Evolutionary conservation across 2,888 invertebrate species (phyloP).

Genomic region (Arrhopalites spinosus): DNA sequence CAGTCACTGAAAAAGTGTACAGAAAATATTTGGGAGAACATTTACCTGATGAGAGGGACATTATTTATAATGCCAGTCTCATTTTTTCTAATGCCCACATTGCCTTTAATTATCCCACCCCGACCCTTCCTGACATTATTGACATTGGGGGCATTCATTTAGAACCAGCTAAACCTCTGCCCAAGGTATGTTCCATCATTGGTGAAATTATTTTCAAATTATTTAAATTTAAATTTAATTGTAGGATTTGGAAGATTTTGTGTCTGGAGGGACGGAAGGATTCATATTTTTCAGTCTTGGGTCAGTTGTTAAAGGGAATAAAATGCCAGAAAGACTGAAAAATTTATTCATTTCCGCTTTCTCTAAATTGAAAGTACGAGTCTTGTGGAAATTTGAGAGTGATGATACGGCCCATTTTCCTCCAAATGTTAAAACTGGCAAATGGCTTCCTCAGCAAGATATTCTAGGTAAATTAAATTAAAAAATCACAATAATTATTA

Average conservation of each 20-base stretch:
- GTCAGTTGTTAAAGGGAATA: slow-evolving; percentile 77
- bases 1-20: slow-evolving; percentile 7
- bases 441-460: slow-evolving; percentile 71
- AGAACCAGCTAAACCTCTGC: slow-evolving; percentile 47
- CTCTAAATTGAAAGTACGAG: slow-evolving; percentile 75
- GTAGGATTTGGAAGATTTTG: background rate
- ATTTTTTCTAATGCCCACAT: slow-evolving; percentile 54
- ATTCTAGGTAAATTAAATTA: slow-evolving; percentile 66
- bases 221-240: slow-evolving; percentile 78
- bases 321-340: slow-evolving; percentile 69
- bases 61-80: slow-evolving; percentile 50
- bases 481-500: background rate
- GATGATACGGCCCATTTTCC: slow-evolving; percentile 66
- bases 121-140: slow-evolving; percentile 53
- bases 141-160: slow-evolving; percentile 57
- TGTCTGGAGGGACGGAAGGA: background rate
- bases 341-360: slow-evolving; percentile 72
- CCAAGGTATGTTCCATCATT: slow-evolving; percentile 60
- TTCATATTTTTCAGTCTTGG: slow-evolving; percentile 66
- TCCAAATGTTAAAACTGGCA: slow-evolving; percentile 63
- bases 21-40: slow-evolving; percentile 57
- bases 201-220: slow-evolving; percentile 73
- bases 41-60: slow-evolving; percentile 46
- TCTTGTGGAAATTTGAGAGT: slow-evolving; percentile 76
- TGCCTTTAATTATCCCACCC: slow-evolving; percentile 47